Evolutionary conservation across 2,797 vertebrate species (phyloP).

Genomic region (Rhabdomys pumilio): DNA sequence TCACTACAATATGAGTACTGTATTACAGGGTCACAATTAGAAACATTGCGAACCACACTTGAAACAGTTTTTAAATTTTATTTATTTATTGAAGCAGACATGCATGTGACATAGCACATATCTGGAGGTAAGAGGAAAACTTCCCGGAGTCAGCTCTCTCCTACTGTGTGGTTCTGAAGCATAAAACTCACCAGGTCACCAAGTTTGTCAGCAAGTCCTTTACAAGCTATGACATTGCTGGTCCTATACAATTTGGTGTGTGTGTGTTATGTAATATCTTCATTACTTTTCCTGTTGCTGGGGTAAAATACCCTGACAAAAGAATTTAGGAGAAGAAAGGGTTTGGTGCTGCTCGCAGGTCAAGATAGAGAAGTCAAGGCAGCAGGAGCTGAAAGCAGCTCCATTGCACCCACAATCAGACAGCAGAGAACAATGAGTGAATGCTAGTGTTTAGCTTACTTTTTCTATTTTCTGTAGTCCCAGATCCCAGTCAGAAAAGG

Average conservation of each 20-base stretch:
- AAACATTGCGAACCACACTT: neutral
- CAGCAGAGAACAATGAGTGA: neutral
- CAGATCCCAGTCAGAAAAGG: neutral
- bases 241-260: too few species aligned
- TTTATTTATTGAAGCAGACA: neutral
- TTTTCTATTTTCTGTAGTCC: neutral
- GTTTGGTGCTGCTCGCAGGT: neutral
- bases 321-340: neutral
- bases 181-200: neutral
- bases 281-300: neutral
- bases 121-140: neutral
- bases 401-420: neutral
- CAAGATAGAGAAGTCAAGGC: neutral
- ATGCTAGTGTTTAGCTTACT: neutral
- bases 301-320: neutral
- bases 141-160: neutral
- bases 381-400: neutral
- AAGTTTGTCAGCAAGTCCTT: neutral
- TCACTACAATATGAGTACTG: neutral
- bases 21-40: neutral
- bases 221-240: neutral
- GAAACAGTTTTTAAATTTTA: neutral
- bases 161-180: neutral
- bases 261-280: neutral
- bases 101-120: neutral